Conservation (phyloP, 2,113 vertebrate species). For the Entelurus aequoreus region DNA sequence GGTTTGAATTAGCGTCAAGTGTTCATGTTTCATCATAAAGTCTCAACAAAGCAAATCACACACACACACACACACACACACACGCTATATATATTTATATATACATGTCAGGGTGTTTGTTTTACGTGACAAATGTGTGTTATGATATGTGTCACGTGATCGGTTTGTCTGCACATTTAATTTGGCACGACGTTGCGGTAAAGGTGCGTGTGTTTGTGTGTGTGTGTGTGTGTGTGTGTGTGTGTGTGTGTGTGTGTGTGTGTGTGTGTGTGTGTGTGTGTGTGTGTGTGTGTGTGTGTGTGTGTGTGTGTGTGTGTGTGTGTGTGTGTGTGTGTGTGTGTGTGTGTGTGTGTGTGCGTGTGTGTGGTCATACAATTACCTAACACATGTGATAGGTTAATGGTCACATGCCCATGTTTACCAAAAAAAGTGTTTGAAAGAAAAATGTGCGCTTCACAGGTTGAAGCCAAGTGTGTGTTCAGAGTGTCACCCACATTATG, state of each 20-base stretch:
- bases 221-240: conserved; percentile 18
- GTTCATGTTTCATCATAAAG: conserved; percentile 80
- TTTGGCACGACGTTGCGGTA: no score
- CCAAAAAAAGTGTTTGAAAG: not conserved
- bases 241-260: not conserved
- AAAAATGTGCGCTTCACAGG: not conserved
- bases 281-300: conserved; percentile 9
- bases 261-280: conserved; percentile 1
- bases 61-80: conserved; percentile 11
- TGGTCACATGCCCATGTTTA: conserved; percentile 20
- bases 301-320: not conserved
- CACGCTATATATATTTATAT: not conserved
- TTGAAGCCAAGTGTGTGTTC: no score
- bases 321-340: not conserved
- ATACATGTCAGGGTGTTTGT: conserved; percentile 21
- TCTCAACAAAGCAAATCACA: conserved; percentile 73
- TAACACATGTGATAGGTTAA: conserved; percentile 63
- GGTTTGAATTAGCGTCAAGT: conserved; percentile 80
- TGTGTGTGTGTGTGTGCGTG: conserved; percentile 19
- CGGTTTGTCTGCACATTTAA: not conserved
- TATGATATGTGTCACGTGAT: conserved; percentile 42
- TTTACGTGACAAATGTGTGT: conserved; percentile 30
- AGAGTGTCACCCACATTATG: no score
- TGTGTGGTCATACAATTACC: conserved; percentile 63
- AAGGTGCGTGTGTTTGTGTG: conserved; percentile 16